Conservation (phyloP, 2,797 vertebrate species). For the Gobio occitaniae region DNA sequence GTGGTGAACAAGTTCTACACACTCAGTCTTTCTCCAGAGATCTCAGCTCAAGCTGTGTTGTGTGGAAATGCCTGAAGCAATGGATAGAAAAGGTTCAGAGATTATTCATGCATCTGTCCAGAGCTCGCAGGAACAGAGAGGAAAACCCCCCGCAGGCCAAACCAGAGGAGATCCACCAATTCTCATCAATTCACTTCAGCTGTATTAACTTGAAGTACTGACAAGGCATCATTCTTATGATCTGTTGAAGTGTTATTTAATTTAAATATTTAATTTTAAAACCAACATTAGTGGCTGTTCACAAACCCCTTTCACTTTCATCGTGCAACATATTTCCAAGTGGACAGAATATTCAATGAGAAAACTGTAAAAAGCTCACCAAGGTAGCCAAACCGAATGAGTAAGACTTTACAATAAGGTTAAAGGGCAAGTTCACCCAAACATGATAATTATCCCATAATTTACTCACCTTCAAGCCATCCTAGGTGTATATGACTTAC, state of each 20-base stretch:
- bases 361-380: too few relatives aligned
- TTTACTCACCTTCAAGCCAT: too few relatives aligned
- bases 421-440: too few relatives aligned
- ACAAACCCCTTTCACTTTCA: neutral
- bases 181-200: neutral
- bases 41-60: neutral
- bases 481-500: too few relatives aligned
- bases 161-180: neutral
- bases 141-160: neutral
- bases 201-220: neutral
- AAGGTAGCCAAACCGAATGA: neutral
- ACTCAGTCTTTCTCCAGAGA: conserved; percentile 4
- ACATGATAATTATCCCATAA: too few relatives aligned
- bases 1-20: neutral
- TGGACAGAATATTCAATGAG: too few relatives aligned
- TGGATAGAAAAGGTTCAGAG: neutral
- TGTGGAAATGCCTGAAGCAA: neutral
- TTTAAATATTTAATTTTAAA: neutral
- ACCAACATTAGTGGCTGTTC: neutral
- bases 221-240: neutral
- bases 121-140: neutral
- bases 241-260: neutral
- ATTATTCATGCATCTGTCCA: neutral
- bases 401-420: neutral
- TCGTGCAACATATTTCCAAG: neutral